Evolutionary conservation across 2,797 vertebrate species (phyloP).

Genomic region (Erpetoichthys calabaricus): DNA sequence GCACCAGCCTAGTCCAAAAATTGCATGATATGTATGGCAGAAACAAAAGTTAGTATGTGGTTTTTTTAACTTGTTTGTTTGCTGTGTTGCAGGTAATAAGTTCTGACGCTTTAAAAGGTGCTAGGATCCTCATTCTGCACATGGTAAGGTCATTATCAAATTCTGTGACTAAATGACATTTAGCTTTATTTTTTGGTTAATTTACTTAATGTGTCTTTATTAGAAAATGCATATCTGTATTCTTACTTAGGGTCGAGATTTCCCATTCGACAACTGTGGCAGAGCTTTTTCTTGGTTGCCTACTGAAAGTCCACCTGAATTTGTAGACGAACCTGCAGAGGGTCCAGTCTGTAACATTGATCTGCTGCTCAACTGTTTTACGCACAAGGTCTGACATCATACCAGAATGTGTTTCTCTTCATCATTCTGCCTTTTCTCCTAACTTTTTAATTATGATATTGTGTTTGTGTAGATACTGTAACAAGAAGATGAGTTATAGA

Average conservation of each 20-base stretch:
- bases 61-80: too few relatives aligned
- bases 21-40: too few relatives aligned
- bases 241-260: slow-evolving; percentile 68
- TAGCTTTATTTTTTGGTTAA: too few relatives aligned
- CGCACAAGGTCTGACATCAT: slow-evolving; percentile 43
- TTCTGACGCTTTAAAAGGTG: slow-evolving; percentile 62
- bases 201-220: too few relatives aligned
- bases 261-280: slow-evolving; percentile 80
- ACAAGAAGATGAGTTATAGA: neutral
- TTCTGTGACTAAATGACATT: too few relatives aligned
- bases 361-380: slow-evolving; percentile 60
- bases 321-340: slow-evolving; percentile 35
- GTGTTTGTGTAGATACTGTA: too few relatives aligned
- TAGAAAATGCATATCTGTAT: neutral
- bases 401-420: too few relatives aligned
- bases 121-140: slow-evolving; percentile 77
- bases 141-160: slow-evolving; percentile 45
- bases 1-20: too few relatives aligned
- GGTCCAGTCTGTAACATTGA: slow-evolving; percentile 76
- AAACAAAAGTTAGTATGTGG: too few relatives aligned
- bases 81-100: slow-evolving; percentile 65
- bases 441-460: neutral
- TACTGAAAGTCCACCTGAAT: slow-evolving; percentile 21
- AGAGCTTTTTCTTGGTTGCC: slow-evolving; percentile 80
- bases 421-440: neutral